phyloP scores from a whole-genome alignment of 2,113 vertebrate species.

The Phyllopteryx taeniolatus region DNA sequence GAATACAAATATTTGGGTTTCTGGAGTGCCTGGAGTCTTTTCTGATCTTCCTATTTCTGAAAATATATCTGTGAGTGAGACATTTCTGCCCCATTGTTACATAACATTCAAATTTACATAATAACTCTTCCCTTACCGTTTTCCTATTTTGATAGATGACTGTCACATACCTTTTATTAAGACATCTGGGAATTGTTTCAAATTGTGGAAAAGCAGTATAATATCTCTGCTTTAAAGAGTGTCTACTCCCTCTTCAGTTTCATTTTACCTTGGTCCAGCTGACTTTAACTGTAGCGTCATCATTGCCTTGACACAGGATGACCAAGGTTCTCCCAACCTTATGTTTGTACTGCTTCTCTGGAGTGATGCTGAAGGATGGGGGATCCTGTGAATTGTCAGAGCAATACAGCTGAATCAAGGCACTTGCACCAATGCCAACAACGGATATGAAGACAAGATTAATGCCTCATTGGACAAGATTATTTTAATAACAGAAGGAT shows the following conservation, averaged over 20 bases:
- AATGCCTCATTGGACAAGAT: conserved; percentile 52
- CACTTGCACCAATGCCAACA: conserved; percentile 36
- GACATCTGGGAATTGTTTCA: neutral
- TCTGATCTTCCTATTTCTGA: neutral
- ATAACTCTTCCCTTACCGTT: neutral
- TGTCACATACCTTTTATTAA: neutral
- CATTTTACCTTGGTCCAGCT: conserved; percentile 85
- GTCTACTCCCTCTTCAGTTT: neutral
- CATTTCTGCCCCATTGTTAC: neutral
- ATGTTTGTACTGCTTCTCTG: conserved; percentile 82
- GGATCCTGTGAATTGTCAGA: conserved; percentile 77
- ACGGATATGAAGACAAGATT: conserved; percentile 55
- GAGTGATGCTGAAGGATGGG: conserved; percentile 78
- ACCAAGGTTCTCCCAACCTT: conserved; percentile 82
- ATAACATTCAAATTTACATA: neutral
- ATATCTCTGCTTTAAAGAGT: neutral
- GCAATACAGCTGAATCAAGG: conserved; percentile 36
- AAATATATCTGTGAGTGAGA: neutral
- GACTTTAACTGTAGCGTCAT: conserved; percentile 76
- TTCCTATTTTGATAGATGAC: neutral
- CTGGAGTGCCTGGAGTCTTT: neutral
- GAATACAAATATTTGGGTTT: neutral
- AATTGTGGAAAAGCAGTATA: neutral
- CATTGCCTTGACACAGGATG: conserved; percentile 78
- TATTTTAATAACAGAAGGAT: conserved; percentile 68